A percentile compares a stretch with the other conserved stretches of the same genome.
These are phyloP conservation scores for Cylloceria caligata DNA, from an alignment of 2,888 invertebrate species.

Conservation along the genomic window DNA sequence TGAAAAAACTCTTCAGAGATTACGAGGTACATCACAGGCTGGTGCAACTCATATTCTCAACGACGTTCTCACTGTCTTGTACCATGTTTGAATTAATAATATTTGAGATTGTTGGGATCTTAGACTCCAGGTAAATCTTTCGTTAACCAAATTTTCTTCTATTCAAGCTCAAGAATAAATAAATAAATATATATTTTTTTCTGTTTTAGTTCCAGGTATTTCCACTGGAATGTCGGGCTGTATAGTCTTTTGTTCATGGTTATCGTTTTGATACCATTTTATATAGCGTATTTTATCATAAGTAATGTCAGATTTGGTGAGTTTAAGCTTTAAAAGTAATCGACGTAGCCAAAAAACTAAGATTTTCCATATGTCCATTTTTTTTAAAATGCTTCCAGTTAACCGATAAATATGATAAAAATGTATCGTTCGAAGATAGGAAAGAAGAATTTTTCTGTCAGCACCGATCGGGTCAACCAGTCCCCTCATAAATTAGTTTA, in stretches of 20 bases:
- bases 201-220: constrained; percentile 92
- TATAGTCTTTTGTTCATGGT: constrained; percentile 97
- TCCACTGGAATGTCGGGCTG: constrained; percentile 97
- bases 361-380: no score
- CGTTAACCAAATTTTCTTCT: not conserved
- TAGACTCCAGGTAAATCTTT: constrained; percentile 92
- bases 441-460: no score
- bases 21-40: constrained; percentile 98
- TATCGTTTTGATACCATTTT: constrained; percentile 98
- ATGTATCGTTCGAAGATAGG: no score
- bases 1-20: constrained; percentile 97
- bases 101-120: constrained; percentile 98
- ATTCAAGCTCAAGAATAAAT: constrained; percentile 8
- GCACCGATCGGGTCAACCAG: no score
- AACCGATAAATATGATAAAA: no score
- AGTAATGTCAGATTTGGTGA: constrained; percentile 94
- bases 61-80: constrained; percentile 98
- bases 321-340: constrained; percentile 75
- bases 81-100: constrained; percentile 99
- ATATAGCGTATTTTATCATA: constrained; percentile 97
- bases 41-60: constrained; percentile 97
- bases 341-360: no score
- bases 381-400: no score
- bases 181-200: constrained; percentile 34
- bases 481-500: no score